Evolutionary conservation across 2,797 vertebrate species (phyloP).

Genomic region (Lagodon rhomboides): DNA sequence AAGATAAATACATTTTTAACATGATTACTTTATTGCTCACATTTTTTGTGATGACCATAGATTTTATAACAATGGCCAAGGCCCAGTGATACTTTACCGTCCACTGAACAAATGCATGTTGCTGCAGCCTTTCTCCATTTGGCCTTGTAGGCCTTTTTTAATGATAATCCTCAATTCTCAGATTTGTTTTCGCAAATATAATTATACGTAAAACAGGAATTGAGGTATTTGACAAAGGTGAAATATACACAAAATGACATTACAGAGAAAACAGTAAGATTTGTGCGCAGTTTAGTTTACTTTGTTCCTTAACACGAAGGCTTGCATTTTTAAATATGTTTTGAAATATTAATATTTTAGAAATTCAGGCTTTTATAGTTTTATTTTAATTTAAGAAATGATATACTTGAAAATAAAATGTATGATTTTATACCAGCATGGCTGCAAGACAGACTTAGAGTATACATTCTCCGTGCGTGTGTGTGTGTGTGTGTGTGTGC

Average conservation of each 20-base stretch:
- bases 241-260: neutral
- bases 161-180: neutral
- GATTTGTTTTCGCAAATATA: neutral
- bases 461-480: neutral
- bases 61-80: neutral
- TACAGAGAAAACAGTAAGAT: neutral
- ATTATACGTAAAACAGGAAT: conserved; percentile 5
- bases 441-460: neutral
- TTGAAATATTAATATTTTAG: neutral
- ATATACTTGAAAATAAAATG: neutral
- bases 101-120: neutral
- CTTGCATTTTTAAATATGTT: neutral
- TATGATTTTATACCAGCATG: neutral
- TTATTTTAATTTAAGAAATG: neutral
- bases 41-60: neutral
- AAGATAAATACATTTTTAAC: neutral
- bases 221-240: neutral
- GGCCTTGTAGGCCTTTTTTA: conserved; percentile 58
- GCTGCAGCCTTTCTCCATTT: conserved; percentile 8
- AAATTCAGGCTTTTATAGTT: neutral
- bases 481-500: neutral
- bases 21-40: neutral
- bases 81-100: neutral
- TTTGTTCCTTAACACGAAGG: neutral
- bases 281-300: neutral